A percentile compares a stretch with the other conserved stretches of the same genome.
Evolutionary conservation across 1,140 invertebrate species (phyloP).

Genomic region (Dreissena polymorpha): DNA sequence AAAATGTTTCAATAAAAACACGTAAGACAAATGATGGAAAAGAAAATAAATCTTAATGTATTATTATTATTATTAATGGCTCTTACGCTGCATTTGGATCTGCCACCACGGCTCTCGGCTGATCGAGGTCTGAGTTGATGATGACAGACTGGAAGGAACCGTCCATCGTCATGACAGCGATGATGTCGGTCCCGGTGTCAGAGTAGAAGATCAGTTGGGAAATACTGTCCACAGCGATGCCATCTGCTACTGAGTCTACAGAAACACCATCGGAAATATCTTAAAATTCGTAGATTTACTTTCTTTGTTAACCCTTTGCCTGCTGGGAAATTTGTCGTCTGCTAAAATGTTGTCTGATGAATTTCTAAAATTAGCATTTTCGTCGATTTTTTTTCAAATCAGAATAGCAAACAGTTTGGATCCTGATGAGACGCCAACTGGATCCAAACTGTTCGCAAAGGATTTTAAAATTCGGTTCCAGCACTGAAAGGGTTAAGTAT

Average conservation of each 20-base stretch:
- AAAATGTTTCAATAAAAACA: neutral
- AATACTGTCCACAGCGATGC: slow-evolving; percentile 66
- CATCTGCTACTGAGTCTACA: slow-evolving; percentile 66
- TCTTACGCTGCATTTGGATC: slow-evolving; percentile 84
- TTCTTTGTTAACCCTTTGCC: too few species aligned
- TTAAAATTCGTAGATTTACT: too few species aligned
- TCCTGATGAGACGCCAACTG: too few species aligned
- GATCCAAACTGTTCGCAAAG: too few species aligned
- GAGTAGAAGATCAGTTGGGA: slow-evolving; percentile 69
- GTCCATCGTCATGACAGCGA: slow-evolving; percentile 64
- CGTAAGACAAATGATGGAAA: neutral
- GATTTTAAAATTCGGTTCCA: too few species aligned
- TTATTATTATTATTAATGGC: too few species aligned
- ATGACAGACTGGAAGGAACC: slow-evolving; percentile 85
- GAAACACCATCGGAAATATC: neutral
- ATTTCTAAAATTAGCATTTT: too few species aligned
- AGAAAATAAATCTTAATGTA: neutral
- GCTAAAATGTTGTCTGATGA: too few species aligned
- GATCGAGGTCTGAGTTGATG: slow-evolving; percentile 90
- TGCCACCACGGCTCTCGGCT: slow-evolving; percentile 95
- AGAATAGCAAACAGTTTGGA: too few species aligned
- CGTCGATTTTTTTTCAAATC: too few species aligned
- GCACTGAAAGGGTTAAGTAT: too few species aligned
- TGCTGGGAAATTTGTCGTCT: too few species aligned
- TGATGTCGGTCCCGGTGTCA: slow-evolving; percentile 68